Percentiles rank a stretch among this genome's conserved stretches.
Evolutionary conservation across 2,113 vertebrate species (phyloP).

Genomic region (Cyanoliseus patagonus): DNA sequence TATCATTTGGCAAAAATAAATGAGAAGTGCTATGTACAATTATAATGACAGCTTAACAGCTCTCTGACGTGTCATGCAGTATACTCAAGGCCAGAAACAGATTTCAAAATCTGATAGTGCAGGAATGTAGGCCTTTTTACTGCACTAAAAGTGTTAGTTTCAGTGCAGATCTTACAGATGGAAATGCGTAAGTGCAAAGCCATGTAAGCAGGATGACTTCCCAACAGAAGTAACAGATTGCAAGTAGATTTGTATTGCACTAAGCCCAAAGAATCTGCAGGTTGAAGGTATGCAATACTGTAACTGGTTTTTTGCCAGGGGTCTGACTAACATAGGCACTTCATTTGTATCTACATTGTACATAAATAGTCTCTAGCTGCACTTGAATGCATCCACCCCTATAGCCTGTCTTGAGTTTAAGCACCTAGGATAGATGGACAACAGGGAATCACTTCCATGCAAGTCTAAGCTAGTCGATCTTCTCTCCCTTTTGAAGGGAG

Average conservation of each 20-base stretch:
- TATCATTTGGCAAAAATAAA: neutral
- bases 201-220: neutral
- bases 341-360: neutral
- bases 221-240: neutral
- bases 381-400: neutral
- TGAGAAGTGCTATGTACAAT: neutral
- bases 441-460: neutral
- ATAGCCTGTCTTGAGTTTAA: neutral
- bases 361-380: neutral
- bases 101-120: neutral
- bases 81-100: neutral
- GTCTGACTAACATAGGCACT: neutral
- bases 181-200: neutral
- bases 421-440: neutral
- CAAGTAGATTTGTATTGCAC: neutral
- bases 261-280: neutral
- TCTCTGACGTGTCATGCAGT: neutral
- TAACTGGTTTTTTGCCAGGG: neutral
- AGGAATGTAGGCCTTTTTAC: neutral
- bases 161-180: neutral
- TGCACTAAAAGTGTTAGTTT: neutral
- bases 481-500: neutral
- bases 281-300: neutral
- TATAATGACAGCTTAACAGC: neutral
- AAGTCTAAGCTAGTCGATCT: fast-evolving